These are phyloP conservation scores for Hirtodrosophila trivittata DNA, from an alignment of 2,888 invertebrate species.

Conservation along the genomic window DNA sequence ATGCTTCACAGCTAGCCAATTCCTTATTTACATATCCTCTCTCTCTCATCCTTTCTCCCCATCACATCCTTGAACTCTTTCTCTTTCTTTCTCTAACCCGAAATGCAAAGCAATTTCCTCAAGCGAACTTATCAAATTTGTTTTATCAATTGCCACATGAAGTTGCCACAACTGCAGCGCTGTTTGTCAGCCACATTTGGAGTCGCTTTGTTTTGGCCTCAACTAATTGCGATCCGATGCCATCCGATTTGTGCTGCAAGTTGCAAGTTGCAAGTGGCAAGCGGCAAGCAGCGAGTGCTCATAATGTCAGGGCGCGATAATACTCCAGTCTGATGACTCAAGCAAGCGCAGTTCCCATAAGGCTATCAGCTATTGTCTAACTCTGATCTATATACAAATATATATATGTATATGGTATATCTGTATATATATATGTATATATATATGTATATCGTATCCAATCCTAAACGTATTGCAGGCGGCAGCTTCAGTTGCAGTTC, in stretches of 20 bases:
- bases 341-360: constrained; percentile 46
- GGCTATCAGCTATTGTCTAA: constrained; percentile 71
- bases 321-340: constrained; percentile 63
- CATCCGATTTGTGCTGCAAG: neutral
- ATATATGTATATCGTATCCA: neutral
- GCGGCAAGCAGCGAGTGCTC: constrained; percentile 23
- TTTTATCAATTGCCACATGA: constrained; percentile 5
- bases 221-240: constrained; percentile 26
- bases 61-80: no score
- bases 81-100: no score
- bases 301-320: constrained; percentile 71
- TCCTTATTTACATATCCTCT: no score
- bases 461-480: neutral
- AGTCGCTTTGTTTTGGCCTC: constrained; percentile 22
- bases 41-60: no score
- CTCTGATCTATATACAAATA: constrained; percentile 61
- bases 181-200: constrained; percentile 1
- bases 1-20: no score
- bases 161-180: neutral
- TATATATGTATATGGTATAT: neutral
- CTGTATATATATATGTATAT: neutral
- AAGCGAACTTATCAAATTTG: constrained; percentile 6
- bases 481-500: neutral
- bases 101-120: neutral
- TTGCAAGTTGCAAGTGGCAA: neutral